Conservation (phyloP, 2,888 invertebrate species). For the Sminthurinus aureus region DNA sequence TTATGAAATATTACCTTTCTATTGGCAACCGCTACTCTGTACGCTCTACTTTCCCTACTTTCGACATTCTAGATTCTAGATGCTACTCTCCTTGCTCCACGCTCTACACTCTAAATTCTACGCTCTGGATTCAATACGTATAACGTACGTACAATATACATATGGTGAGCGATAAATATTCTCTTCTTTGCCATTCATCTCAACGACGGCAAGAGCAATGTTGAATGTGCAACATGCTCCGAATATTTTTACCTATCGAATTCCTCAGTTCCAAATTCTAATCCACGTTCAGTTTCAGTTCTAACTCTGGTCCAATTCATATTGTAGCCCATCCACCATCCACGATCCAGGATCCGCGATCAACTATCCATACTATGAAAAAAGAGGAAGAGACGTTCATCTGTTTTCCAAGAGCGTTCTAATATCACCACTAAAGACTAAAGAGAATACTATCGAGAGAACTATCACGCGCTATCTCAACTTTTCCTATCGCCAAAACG, state of each 20-base stretch:
- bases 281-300: slow-evolving; percentile 3
- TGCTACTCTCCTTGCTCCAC: neutral
- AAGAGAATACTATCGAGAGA: no score
- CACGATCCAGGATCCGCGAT: slow-evolving; percentile 6
- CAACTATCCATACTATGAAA: neutral
- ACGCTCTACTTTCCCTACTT: no score
- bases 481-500: no score
- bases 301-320: no score
- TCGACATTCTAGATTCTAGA: slow-evolving; percentile 15
- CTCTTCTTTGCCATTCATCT: slow-evolving; percentile 41
- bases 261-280: neutral
- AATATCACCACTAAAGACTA: neutral
- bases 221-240: slow-evolving; percentile 31
- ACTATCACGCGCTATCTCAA: no score
- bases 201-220: neutral
- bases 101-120: neutral
- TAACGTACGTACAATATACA: neutral
- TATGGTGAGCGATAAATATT: slow-evolving; percentile 31
- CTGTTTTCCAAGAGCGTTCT: neutral
- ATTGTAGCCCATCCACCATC: slow-evolving; percentile 18
- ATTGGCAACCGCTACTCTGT: neutral
- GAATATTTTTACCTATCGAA: slow-evolving; percentile 39
- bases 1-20: neutral
- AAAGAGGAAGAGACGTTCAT: neutral
- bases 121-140: no score